These are phyloP conservation scores for Lithodes maja DNA, from an alignment of 2,888 invertebrate genomes.

Conservation along the genomic window DNA sequence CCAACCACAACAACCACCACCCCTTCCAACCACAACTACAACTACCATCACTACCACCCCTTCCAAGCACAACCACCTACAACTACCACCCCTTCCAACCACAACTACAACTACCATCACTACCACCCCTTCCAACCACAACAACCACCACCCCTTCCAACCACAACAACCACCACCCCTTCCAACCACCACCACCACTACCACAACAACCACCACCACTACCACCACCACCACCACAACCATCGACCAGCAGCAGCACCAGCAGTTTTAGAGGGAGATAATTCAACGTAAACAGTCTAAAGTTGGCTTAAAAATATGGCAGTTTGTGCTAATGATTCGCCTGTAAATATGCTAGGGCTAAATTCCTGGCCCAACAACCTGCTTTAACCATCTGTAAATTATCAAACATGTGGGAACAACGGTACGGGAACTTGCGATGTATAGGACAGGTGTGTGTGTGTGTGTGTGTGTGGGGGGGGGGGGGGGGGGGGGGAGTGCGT, in stretches of 20 bases:
- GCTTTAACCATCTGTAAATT: conserved; percentile 30
- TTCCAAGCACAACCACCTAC: neutral
- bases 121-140: neutral
- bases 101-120: neutral
- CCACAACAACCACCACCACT: neutral
- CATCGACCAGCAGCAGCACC: neutral
- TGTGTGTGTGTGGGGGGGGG: neutral
- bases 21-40: neutral
- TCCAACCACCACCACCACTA: neutral
- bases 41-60: neutral
- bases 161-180: neutral
- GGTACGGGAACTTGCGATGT: neutral
- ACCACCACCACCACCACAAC: conserved; percentile 1
- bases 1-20: neutral
- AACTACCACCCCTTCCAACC: neutral
- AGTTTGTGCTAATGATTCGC: conserved; percentile 31
- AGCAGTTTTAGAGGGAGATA: neutral
- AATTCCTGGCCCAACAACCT: conserved; percentile 13
- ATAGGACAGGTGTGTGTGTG: neutral
- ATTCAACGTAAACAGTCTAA: conserved; percentile 17
- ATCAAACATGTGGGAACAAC: neutral
- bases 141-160: neutral
- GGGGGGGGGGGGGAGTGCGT: neutral
- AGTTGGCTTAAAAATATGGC: conserved; percentile 35
- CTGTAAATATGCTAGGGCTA: conserved; percentile 29